These are phyloP conservation scores for Palythoa grandiflora DNA, from an alignment of 92 coral and sea anemone genomes.

Conservation along the genomic window DNA sequence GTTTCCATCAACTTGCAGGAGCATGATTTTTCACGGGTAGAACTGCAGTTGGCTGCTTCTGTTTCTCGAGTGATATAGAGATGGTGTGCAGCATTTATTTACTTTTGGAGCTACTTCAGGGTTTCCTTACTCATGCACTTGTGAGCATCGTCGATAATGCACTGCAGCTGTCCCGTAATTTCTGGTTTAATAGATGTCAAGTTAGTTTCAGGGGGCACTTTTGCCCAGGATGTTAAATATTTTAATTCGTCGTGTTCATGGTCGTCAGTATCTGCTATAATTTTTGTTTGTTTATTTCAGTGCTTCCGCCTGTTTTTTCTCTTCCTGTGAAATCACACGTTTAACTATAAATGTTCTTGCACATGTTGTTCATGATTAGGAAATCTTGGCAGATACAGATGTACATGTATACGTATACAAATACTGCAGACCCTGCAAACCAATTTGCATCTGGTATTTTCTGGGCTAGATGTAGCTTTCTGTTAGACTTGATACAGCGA, in stretches of 20 bases:
- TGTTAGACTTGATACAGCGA: background rate
- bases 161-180: conserved; percentile 23
- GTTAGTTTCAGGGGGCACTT: conserved; percentile 18
- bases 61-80: conserved; percentile 45
- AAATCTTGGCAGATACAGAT: too few relatives aligned
- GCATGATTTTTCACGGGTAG: conserved; percentile 13
- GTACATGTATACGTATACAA: conserved; percentile 29
- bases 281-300: background rate
- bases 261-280: background rate
- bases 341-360: conserved; percentile 58
- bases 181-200: conserved; percentile 16
- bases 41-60: conserved; percentile 33
- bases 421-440: conserved; percentile 50
- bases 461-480: background rate
- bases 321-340: conserved; percentile 25
- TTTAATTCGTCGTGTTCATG: background rate
- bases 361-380: conserved; percentile 26
- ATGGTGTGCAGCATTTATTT: conserved; percentile 43
- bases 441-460: conserved; percentile 19
- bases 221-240: conserved; percentile 22
- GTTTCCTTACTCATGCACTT: conserved; percentile 23
- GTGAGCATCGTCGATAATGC: conserved; percentile 22
- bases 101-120: conserved; percentile 39
- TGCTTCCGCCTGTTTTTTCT: background rate
- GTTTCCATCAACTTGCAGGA: conserved; percentile 58